phyloP scores from a whole-genome alignment of 2,797 vertebrate genomes.

The Chelidonichthys spinosus region DNA sequence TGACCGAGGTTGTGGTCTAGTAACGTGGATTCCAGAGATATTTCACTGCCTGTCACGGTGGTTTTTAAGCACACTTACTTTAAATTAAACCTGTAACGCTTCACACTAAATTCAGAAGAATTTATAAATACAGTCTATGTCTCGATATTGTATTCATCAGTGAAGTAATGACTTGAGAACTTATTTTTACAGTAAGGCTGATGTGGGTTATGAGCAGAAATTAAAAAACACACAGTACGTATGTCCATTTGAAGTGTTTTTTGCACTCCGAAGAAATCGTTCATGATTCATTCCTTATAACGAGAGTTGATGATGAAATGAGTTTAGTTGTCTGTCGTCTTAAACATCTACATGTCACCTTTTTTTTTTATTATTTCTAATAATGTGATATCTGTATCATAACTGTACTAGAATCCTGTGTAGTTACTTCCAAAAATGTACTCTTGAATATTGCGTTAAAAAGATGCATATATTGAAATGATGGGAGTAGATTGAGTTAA shows the following conservation, averaged over 20 bases:
- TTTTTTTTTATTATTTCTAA: slow-evolving; percentile 56
- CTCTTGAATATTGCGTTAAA: slow-evolving; percentile 64
- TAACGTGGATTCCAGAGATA: slow-evolving; percentile 58
- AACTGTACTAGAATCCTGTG: slow-evolving; percentile 70
- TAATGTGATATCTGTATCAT: slow-evolving; percentile 63
- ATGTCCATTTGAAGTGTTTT: slow-evolving; percentile 55
- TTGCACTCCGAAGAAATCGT: slow-evolving; percentile 61
- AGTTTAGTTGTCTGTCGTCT: slow-evolving; percentile 39
- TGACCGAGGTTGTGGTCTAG: slow-evolving; percentile 38
- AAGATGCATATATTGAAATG: slow-evolving; percentile 46
- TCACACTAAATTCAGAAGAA: slow-evolving; percentile 55
- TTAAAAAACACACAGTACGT: slow-evolving; percentile 28
- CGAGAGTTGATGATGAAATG: slow-evolving; percentile 41
- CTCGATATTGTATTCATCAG: slow-evolving; percentile 46
- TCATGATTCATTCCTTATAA: slow-evolving; percentile 70
- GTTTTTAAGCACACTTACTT: slow-evolving; percentile 75
- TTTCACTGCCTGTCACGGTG: slow-evolving; percentile 59
- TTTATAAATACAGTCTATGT: slow-evolving; percentile 55
- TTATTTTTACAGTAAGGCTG: slow-evolving; percentile 34
- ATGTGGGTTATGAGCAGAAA: slow-evolving; percentile 28
- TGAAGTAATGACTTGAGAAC: slow-evolving; percentile 22
- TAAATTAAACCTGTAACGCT: slow-evolving; percentile 49
- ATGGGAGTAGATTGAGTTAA: slow-evolving; percentile 51
- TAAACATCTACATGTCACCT: slow-evolving; percentile 41
- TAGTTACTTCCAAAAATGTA: slow-evolving; percentile 66